Conservation (phyloP, 2,113 vertebrate species). For the Morphnarchus princeps region DNA sequence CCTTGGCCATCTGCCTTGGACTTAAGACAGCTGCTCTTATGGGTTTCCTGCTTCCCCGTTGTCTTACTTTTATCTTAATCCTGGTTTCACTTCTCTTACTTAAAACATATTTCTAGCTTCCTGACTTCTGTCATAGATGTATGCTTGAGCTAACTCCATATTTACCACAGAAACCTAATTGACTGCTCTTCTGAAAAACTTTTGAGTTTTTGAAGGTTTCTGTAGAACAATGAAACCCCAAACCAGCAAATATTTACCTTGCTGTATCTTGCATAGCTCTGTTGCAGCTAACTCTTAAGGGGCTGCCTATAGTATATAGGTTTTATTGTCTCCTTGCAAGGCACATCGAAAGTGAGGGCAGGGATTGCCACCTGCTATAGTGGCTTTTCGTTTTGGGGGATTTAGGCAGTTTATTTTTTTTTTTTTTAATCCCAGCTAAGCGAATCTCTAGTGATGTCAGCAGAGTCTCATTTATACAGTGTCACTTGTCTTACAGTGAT, state of each 20-base stretch:
- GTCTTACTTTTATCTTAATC: not conserved
- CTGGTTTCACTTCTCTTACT: not conserved
- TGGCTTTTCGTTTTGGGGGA: not conserved
- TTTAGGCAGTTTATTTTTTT: too few species aligned
- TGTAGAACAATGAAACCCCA: not conserved
- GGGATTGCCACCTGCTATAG: not conserved
- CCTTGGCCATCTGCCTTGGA: not conserved
- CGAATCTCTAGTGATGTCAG: not conserved
- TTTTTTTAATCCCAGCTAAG: not conserved
- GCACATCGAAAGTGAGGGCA: not conserved
- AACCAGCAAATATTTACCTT: not conserved
- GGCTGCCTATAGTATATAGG: not conserved
- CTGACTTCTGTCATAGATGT: not conserved
- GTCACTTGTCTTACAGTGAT: not conserved
- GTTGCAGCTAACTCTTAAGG: not conserved
- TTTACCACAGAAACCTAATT: not conserved
- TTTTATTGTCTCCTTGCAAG: not conserved
- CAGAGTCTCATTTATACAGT: not conserved
- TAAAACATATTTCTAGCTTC: not conserved
- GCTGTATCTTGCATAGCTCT: not conserved
- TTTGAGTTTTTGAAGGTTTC: not conserved
- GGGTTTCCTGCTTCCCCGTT: not conserved
- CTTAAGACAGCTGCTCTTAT: not conserved
- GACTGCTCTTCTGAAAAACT: not conserved
- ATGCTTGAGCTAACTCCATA: not conserved